Conservation (phyloP, 2,797 vertebrate species). For the Naso thynnoides region DNA sequence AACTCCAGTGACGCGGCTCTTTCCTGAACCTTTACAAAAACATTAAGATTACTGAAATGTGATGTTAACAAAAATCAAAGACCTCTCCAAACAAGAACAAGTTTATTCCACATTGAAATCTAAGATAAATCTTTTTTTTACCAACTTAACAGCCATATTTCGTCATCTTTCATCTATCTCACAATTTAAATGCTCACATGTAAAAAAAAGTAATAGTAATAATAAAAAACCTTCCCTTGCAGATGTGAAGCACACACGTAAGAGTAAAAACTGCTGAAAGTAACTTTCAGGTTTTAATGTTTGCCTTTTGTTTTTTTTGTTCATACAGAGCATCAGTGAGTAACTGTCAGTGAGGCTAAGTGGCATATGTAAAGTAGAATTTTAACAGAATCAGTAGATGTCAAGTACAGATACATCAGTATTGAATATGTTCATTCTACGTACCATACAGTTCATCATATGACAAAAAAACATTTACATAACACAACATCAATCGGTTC, state of each 20-base stretch:
- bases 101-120: background rate
- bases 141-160: background rate
- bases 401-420: background rate
- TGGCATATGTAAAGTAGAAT: background rate
- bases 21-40: slow-evolving; percentile 73
- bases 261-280: background rate
- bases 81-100: background rate
- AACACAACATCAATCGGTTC: background rate
- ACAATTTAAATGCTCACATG: slow-evolving; percentile 2
- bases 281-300: background rate
- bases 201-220: too few species aligned
- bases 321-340: too few species aligned
- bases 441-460: slow-evolving; percentile 13
- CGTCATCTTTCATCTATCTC: background rate
- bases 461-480: background rate
- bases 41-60: background rate
- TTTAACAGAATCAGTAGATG: background rate
- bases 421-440: background rate
- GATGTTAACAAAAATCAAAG: background rate
- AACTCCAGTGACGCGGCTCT: slow-evolving; percentile 65
- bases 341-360: background rate
- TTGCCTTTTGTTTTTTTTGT: too few species aligned
- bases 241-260: background rate
- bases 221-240: too few species aligned
- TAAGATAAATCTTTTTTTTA: background rate